phyloP scores from a whole-genome alignment of 2,113 vertebrate genomes.

The Dasyprocta punctata region DNA sequence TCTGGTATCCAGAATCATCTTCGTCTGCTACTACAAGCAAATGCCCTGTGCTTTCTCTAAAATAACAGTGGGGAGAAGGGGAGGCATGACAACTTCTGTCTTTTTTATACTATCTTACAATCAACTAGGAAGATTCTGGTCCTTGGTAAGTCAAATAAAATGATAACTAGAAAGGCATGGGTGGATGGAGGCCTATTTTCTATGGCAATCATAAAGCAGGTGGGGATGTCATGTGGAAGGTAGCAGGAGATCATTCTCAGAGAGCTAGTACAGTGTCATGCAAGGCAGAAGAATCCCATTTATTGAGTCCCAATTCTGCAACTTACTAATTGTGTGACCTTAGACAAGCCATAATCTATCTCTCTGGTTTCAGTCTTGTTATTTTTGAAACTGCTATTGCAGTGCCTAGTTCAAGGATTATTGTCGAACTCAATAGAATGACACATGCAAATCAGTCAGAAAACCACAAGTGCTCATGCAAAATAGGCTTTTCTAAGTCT shows the following conservation, averaged over 20 bases:
- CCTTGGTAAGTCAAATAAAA: neutral
- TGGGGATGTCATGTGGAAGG: neutral
- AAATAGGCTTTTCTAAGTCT: conserved; percentile 52
- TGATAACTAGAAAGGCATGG: neutral
- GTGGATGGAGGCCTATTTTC: neutral
- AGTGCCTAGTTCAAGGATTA: neutral
- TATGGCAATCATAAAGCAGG: neutral
- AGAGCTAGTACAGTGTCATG: neutral
- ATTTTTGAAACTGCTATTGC: neutral
- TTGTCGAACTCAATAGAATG: neutral
- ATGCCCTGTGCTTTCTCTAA: neutral
- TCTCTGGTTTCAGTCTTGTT: neutral
- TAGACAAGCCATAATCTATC: neutral
- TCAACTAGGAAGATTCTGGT: neutral
- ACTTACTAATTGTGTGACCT: neutral
- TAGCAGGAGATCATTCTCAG: neutral
- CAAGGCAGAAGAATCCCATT: neutral
- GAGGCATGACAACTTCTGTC: neutral
- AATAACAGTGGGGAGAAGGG: neutral
- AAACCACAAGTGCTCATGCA: neutral
- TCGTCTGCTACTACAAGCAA: neutral
- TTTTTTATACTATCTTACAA: neutral
- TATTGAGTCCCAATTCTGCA: neutral
- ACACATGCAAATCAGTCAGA: conserved; percentile 40
- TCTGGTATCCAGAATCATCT: neutral